Evolutionary conservation across 2,797 vertebrate species (phyloP).

Genomic region (Pteropus rufus): DNA sequence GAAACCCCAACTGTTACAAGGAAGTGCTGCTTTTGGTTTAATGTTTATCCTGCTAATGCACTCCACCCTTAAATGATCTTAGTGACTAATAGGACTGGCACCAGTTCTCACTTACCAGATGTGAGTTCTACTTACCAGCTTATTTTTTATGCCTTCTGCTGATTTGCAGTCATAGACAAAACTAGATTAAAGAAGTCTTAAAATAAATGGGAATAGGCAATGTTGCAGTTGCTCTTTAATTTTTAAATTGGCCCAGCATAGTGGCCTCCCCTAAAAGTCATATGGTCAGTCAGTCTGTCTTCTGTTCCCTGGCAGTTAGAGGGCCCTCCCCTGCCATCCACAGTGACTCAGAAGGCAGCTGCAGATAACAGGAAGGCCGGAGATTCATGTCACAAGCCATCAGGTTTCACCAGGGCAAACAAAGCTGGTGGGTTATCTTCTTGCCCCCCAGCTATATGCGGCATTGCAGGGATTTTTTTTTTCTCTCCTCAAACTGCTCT

Average conservation of each 20-base stretch:
- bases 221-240: neutral
- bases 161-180: slow-evolving; percentile 36
- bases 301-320: neutral
- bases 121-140: slow-evolving; percentile 12
- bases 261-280: neutral
- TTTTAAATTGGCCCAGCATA: neutral
- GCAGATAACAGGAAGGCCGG: slow-evolving; percentile 43
- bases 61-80: slow-evolving; percentile 60
- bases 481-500: neutral
- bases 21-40: slow-evolving; percentile 60
- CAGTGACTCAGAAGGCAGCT: slow-evolving; percentile 60
- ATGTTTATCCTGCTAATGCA: slow-evolving; percentile 37
- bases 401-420: neutral
- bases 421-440: neutral
- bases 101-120: slow-evolving; percentile 34
- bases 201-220: neutral
- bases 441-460: neutral
- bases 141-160: neutral
- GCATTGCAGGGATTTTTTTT: neutral
- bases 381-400: slow-evolving; percentile 27
- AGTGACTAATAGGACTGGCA: slow-evolving; percentile 63
- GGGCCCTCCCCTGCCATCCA: neutral
- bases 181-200: neutral
- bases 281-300: neutral
- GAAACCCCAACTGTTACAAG: slow-evolving; percentile 41